Evolutionary conservation across 2,888 invertebrate species (phyloP), one percentile per base, ranked within the genome.

Genomic region (Onthophagus sagittarius): DNA sequence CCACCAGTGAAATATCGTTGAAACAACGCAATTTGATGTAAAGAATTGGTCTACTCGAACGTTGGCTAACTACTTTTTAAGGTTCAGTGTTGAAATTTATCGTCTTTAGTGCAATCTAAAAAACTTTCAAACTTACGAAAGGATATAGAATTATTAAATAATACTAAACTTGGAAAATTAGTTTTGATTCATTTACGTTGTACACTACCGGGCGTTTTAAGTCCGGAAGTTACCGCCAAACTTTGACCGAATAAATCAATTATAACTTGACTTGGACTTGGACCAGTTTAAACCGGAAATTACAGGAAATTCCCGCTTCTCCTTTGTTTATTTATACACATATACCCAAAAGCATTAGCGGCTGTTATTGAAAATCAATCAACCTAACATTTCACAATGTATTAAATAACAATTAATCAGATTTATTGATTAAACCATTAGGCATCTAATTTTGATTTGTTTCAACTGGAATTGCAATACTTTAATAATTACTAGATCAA

Each of bases 11-110:
- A 53, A 53, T 53, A 53, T 11, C 39, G 67, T 23, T 67, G n/a
- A 23, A 67, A 67, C 67, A 67, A 67, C 31, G 31, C 31, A 31
- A 67, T 32, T n/a, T 15, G 67, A 67, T 23, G 67, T 67, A 31
- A 67, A 53, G 39, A 53, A 53, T 53, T 4, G 39, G 39, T 11
- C 39, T 7, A 9, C 9, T 7, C 7, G 1, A 53, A 53, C 39
- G 39, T 53, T 23, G 39, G 39, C 11, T 53, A 53, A 11, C 11
- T 53, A 53, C 33, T 33, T 53, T 53, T 53, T 23, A 23, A 23
- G 23, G 23, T 23, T 2, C 23, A 53, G 6, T 11, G 11, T 2
- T 11, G 39, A 53, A 53, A 53, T 53, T 53, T 53, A 53, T 53
- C 39, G 9, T 53, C 11, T 53, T 11, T 4, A 53, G 39, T 11